Evolutionary conservation across 2,113 vertebrate species (phyloP), one percentile per base, ranked within the genome.

Genomic region (Erythrolamprus reginae): DNA sequence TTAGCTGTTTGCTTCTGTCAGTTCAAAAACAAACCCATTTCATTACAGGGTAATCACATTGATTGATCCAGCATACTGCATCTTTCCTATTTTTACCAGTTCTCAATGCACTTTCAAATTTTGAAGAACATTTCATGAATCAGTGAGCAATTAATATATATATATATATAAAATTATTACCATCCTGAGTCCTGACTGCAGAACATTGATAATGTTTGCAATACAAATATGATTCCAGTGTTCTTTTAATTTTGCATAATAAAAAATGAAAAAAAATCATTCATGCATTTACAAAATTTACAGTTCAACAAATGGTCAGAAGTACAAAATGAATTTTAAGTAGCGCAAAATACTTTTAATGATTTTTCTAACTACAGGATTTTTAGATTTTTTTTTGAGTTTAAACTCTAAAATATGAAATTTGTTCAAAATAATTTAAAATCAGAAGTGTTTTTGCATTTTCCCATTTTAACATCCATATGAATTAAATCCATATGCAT

Each of bases 81-180:
- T 93, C 88, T 94, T 91, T 90, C 45, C 48, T 84, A 92, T 50
- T 47, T 90, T 95, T 93, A 93, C 95, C 95, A 94, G 89, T 95
- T 91, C 91, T 95, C 86, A 89, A 89, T 88, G 93, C 87, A 88
- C 91, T 94, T 94, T 95, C n/a, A 45, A 94, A 88, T 95, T 96
- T 94, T 65, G 86, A 95, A 95, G 96, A 94, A 70, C 86, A 95
- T 95, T 96, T 96, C 94, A 93, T 95, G 95, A 96, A 92, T 94
- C 95, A 94, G 93, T 95, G 93, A 94, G 92, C 92, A 95, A 93
- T 96, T 94, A 94, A n/a, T n/a, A n/a, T n/a, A n/a, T n/a, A n/a
- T n/a, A n/a, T n/a, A n/a, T n/a, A n/a, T n/a, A n/a, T n/a, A n/a
- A n/a, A 95, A 93, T 96, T 94, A 94, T 96, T 95, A 95, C 65